These are phyloP conservation scores for Aphidius ervi DNA, from an alignment of 1,140 invertebrate species.

Conservation along the genomic window DNA sequence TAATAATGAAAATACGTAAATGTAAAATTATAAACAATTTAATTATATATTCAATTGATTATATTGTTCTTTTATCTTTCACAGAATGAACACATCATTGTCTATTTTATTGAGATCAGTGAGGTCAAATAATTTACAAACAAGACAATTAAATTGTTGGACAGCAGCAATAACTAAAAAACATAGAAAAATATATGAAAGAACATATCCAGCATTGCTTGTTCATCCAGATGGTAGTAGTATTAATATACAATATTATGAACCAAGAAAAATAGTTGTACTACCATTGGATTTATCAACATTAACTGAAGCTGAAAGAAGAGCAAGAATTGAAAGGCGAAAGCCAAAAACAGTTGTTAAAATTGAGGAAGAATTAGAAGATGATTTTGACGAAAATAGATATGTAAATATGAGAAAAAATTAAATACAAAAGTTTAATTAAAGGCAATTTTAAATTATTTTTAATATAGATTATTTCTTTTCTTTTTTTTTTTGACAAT, in stretches of 20 bases:
- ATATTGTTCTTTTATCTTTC: conserved; percentile 19
- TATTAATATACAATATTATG: conserved; percentile 73
- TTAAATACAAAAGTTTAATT: conserved; percentile 18
- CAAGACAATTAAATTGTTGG: conserved; percentile 59
- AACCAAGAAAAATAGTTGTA: conserved; percentile 81
- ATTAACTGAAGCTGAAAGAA: conserved; percentile 67
- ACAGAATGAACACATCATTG: conserved; percentile 35
- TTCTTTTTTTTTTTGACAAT: too few species aligned
- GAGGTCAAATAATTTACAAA: conserved; percentile 11
- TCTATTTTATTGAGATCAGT: conserved; percentile 21
- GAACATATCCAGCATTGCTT: conserved; percentile 70
- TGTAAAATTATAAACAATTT: too few species aligned
- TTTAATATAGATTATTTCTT: too few species aligned
- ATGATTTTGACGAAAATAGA: conserved; percentile 71
- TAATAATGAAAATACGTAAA: too few species aligned
- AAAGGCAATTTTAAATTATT: too few species aligned
- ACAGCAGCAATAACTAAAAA: conserved; percentile 66
- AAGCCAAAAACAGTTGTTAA: conserved; percentile 73
- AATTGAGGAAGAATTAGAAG: conserved; percentile 68
- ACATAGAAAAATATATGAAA: conserved; percentile 65
- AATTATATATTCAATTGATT: too few species aligned
- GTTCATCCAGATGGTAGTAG: conserved; percentile 81
- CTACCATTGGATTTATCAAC: conserved; percentile 71
- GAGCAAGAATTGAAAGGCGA: conserved; percentile 61
- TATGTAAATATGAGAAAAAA: conserved; percentile 74